Conservation (phyloP, 2,888 invertebrate species). For the Argynnis bischoffii region DNA sequence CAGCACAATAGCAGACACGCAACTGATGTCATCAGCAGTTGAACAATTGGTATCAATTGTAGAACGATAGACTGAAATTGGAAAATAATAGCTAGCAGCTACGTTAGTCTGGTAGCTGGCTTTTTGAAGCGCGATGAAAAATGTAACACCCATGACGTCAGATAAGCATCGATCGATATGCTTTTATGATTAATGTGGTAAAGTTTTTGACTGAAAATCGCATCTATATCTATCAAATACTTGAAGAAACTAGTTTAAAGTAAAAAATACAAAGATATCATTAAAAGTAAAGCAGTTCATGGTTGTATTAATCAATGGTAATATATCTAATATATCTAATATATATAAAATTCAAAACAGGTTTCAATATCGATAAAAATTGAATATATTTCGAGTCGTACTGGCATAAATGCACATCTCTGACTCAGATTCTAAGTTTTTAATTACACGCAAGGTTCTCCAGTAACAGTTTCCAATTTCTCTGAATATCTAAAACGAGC, state of each 20-base stretch:
- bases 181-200: constrained; percentile 29
- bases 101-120: constrained; percentile 43
- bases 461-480: no score
- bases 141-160: constrained; percentile 64
- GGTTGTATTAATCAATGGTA: no score
- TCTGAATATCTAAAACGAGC: no score
- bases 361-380: no score
- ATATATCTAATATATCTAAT: no score
- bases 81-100: constrained; percentile 59
- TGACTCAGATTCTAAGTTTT: no score
- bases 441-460: no score
- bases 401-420: no score
- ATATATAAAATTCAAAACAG: no score
- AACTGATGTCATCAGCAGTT: constrained; percentile 40
- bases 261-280: not conserved
- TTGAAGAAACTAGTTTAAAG: not conserved
- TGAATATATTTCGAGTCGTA: no score
- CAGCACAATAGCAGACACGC: constrained; percentile 30
- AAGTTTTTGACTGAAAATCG: constrained; percentile 18
- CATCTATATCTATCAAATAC: constrained; percentile 4
- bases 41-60: constrained; percentile 52
- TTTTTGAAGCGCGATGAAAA: constrained; percentile 61
- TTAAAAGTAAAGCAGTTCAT: no score
- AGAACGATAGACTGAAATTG: constrained; percentile 56
- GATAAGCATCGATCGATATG: constrained; percentile 56